phyloP scores from a whole-genome alignment of 2,888 invertebrate genomes.

The Silvanus unidentatus region DNA sequence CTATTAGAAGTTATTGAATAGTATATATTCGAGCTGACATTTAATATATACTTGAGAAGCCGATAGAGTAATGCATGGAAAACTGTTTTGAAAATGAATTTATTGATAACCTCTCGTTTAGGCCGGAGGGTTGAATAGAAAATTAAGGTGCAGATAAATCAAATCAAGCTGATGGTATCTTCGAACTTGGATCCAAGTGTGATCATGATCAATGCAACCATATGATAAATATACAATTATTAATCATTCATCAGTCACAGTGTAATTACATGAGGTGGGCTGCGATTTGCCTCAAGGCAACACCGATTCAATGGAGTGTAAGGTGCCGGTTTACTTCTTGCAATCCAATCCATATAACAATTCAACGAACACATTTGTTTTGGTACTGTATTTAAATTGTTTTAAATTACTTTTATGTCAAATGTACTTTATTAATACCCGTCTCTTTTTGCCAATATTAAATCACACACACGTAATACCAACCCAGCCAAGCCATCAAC shows the following conservation, averaged over 20 bases:
- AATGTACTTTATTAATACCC: background rate
- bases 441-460: too few species aligned
- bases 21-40: too few species aligned
- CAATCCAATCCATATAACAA: background rate
- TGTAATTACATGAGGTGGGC: constrained; percentile 38
- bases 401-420: constrained; percentile 1
- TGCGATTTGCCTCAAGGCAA: constrained; percentile 11
- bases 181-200: constrained; percentile 31
- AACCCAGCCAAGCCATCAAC: too few species aligned
- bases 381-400: constrained; percentile 1
- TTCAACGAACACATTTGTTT: constrained; percentile 3
- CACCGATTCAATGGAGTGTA: background rate
- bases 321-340: background rate
- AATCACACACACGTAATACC: too few species aligned
- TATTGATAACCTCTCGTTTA: constrained; percentile 23
- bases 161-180: constrained; percentile 35
- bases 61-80: constrained; percentile 19
- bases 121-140: constrained; percentile 36
- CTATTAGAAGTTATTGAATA: too few species aligned
- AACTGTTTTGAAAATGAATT: constrained; percentile 21
- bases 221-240: constrained; percentile 44
- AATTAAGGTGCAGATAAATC: constrained; percentile 40
- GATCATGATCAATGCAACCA: constrained; percentile 41
- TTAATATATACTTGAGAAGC: too few species aligned
- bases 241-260: constrained; percentile 44